These are phyloP conservation scores for Nomada flava DNA, from an alignment of 2,888 invertebrate species.

Conservation along the genomic window DNA sequence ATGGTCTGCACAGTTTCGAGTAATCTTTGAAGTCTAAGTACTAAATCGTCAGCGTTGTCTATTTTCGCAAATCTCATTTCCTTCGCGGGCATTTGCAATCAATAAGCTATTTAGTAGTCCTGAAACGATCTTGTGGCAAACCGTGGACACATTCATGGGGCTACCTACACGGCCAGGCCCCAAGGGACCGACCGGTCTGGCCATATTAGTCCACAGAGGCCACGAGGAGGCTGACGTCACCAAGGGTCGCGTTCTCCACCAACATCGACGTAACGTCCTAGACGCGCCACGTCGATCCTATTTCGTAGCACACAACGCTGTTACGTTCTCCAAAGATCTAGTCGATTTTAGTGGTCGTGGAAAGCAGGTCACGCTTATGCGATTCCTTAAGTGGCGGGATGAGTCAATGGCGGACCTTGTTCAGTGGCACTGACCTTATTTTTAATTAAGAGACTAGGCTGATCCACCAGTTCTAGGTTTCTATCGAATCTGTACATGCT, in stretches of 20 bases:
- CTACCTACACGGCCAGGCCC: slow-evolving; percentile 59
- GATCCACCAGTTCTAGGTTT: background rate
- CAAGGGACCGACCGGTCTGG: slow-evolving; percentile 71
- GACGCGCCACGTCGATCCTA: slow-evolving; percentile 38
- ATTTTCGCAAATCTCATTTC: no score
- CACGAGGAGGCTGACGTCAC: slow-evolving; percentile 69
- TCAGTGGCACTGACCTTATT: slow-evolving; percentile 4
- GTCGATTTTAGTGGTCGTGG: background rate
- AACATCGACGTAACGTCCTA: slow-evolving; percentile 42
- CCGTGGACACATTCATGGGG: slow-evolving; percentile 31
- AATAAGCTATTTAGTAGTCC: slow-evolving; percentile 2
- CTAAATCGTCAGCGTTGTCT: no score
- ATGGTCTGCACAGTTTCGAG: no score
- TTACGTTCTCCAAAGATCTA: background rate
- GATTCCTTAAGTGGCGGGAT: slow-evolving; percentile 16
- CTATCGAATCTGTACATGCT: background rate
- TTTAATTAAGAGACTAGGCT: slow-evolving; percentile 2
- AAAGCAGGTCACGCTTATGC: background rate
- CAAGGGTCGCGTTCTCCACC: slow-evolving; percentile 60
- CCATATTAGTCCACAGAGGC: slow-evolving; percentile 75
- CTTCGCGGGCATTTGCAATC: no score
- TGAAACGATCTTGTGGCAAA: slow-evolving; percentile 30
- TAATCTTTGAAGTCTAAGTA: no score
- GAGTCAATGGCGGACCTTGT: slow-evolving; percentile 14
- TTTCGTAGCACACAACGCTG: background rate